phyloP scores from a whole-genome alignment of 2,797 vertebrate species.

The Coregonus sp. region DNA sequence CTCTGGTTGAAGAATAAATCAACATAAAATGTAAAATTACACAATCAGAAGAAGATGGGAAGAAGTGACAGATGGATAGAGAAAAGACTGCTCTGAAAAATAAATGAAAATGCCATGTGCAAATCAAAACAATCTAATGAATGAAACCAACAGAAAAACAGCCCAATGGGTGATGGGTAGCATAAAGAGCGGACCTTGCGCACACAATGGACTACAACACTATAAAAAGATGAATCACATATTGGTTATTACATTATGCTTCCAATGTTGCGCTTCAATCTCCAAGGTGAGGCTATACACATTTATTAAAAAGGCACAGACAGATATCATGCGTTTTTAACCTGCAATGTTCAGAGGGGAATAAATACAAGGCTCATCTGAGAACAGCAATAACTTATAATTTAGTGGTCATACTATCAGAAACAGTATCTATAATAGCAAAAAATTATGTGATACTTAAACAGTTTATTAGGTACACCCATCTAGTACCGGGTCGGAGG shows the following conservation, averaged over 20 bases:
- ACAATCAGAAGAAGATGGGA: neutral
- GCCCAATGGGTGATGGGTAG: neutral
- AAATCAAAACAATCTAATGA: neutral
- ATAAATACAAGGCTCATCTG: neutral
- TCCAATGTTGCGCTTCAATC: neutral
- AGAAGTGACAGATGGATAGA: neutral
- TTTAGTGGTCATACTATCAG: neutral
- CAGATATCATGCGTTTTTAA: neutral
- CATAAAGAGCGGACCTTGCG: conserved; percentile 15
- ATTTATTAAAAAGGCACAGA: neutral
- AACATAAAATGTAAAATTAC: neutral
- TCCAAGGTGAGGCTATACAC: conserved; percentile 10
- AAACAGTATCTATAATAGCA: neutral
- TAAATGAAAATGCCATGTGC: neutral
- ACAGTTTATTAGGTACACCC: neutral
- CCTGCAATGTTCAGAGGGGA: neutral
- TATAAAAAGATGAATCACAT: neutral
- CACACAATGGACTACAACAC: neutral
- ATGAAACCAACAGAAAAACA: neutral
- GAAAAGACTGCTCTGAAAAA: conserved; percentile 8
- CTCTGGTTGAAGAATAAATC: neutral
- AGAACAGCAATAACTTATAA: neutral
- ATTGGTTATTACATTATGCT: neutral
- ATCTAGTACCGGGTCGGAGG: neutral
- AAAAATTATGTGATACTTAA: neutral